A percentile compares a stretch with the other conserved stretches of the same genome.
These are phyloP conservation scores for Patella pellucida DNA, from an alignment of 2,888 invertebrate genomes.

Conservation along the genomic window DNA sequence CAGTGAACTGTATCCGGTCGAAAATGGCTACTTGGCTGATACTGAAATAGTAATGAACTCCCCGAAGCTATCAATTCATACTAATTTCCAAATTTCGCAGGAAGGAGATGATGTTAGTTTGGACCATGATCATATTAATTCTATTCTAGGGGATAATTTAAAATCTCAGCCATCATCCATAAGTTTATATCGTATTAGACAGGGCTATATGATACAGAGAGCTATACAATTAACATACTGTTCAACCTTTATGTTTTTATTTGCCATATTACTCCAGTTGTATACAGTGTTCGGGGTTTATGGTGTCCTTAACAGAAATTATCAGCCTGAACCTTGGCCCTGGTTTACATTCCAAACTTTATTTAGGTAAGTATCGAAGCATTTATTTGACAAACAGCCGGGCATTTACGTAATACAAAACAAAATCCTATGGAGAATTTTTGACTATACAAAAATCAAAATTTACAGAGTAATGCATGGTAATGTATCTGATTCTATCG, in stretches of 20 bases:
- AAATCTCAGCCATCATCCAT: conserved; percentile 39
- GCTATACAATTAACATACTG: conserved; percentile 74
- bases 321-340: conserved; percentile 72
- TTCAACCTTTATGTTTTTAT: conserved; percentile 74
- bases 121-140: conserved; percentile 18
- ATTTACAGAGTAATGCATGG: too few species aligned
- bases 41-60: conserved; percentile 39
- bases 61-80: conserved; percentile 8
- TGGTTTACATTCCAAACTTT: conserved; percentile 76
- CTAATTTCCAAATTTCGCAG: neutral
- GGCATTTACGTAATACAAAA: too few species aligned
- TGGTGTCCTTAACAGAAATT: conserved; percentile 68
- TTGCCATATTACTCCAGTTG: conserved; percentile 74
- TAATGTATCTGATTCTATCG: too few species aligned
- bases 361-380: conserved; percentile 42
- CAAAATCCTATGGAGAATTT: too few species aligned
- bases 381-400: too few species aligned
- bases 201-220: conserved; percentile 71
- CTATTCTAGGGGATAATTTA: conserved; percentile 20
- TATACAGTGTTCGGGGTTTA: conserved; percentile 74
- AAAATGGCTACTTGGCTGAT: conserved; percentile 54
- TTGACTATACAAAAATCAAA: too few species aligned
- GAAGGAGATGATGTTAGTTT: conserved; percentile 20
- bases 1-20: conserved; percentile 17
- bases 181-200: conserved; percentile 48